A percentile compares a stretch with the other conserved stretches of the same genome.
phyloP scores from a whole-genome alignment of 1,140 invertebrate species.

The Euglossa dilemma region DNA sequence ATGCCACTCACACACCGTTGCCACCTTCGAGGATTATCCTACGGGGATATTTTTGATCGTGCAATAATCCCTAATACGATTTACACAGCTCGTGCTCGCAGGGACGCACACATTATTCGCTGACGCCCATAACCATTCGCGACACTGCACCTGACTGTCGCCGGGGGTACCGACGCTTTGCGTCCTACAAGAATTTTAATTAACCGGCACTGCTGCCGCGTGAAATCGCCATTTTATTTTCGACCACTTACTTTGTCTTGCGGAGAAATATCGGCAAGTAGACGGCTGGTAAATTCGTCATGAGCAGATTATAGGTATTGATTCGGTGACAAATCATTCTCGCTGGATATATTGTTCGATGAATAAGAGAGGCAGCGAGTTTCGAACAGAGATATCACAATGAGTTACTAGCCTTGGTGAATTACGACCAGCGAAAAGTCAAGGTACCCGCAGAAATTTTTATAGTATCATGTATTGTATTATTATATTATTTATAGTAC shows the following conservation, averaged over 20 bases:
- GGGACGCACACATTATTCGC: slow-evolving; percentile 65
- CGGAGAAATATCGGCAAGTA: not conserved
- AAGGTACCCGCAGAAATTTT: too few relatives aligned
- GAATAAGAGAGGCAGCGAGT: too few relatives aligned
- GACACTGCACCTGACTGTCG: slow-evolving; percentile 58
- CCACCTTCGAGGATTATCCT: slow-evolving; percentile 79
- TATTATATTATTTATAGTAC: too few relatives aligned
- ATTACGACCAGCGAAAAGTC: too few relatives aligned
- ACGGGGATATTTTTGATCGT: slow-evolving; percentile 81
- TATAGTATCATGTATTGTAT: too few relatives aligned
- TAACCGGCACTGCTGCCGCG: not conserved
- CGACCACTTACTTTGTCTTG: not conserved
- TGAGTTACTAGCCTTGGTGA: too few relatives aligned
- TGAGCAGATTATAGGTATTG: not conserved
- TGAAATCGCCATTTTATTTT: not conserved
- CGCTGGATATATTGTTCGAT: too few relatives aligned
- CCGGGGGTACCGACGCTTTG: not conserved
- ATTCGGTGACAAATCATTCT: not conserved
- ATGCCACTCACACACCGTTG: slow-evolving; percentile 75
- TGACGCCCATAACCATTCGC: slow-evolving; percentile 57
- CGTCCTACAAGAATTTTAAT: slow-evolving; percentile 30
- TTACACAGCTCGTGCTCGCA: slow-evolving; percentile 77
- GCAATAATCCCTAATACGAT: slow-evolving; percentile 83
- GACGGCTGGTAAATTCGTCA: not conserved
- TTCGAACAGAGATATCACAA: too few relatives aligned